phyloP scores from a whole-genome alignment of 2,113 vertebrate species.

The Labrus mixtus region DNA sequence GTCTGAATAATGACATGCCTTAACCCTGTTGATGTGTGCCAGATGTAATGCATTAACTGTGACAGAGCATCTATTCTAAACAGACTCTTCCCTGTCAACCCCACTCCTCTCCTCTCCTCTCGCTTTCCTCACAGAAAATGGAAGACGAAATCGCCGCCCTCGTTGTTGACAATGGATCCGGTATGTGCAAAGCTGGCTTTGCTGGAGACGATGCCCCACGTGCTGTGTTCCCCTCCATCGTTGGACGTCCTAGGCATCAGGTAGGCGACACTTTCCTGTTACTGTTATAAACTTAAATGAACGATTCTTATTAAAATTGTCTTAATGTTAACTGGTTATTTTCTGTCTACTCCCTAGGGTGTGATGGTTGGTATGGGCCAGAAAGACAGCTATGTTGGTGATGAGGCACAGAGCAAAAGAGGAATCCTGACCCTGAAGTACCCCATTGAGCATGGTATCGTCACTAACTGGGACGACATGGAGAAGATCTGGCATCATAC shows the following conservation, averaged over 20 bases:
- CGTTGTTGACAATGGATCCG: slow-evolving; percentile 84
- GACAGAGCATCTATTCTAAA: background rate
- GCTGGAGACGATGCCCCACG: slow-evolving; percentile 84
- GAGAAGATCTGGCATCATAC: slow-evolving; percentile 99
- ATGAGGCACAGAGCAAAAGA: slow-evolving; percentile 98
- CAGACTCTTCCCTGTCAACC: rapidly evolving
- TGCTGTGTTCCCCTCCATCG: slow-evolving; percentile 84
- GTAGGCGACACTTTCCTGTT: slow-evolving; percentile 38
- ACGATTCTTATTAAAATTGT: background rate
- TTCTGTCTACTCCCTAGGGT: slow-evolving; percentile 80
- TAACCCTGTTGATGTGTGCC: background rate
- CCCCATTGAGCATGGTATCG: slow-evolving; percentile 97
- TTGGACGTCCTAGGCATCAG: slow-evolving; percentile 85
- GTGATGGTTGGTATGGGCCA: slow-evolving; percentile 99
- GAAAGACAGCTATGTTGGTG: slow-evolving; percentile 98
- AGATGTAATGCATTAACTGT: background rate
- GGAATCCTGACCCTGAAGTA: slow-evolving; percentile 98
- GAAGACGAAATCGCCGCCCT: slow-evolving; percentile 87
- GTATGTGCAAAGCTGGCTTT: slow-evolving; percentile 87
- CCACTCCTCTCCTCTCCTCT: background rate
- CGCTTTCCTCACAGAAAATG: slow-evolving; percentile 84
- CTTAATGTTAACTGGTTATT: background rate
- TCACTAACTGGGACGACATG: slow-evolving; percentile 99
- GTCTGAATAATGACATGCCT: background rate
- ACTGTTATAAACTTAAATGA: too few relatives aligned